Conservation (phyloP, 2,888 invertebrate species). For the Sinohyriopsis cumingii region DNA sequence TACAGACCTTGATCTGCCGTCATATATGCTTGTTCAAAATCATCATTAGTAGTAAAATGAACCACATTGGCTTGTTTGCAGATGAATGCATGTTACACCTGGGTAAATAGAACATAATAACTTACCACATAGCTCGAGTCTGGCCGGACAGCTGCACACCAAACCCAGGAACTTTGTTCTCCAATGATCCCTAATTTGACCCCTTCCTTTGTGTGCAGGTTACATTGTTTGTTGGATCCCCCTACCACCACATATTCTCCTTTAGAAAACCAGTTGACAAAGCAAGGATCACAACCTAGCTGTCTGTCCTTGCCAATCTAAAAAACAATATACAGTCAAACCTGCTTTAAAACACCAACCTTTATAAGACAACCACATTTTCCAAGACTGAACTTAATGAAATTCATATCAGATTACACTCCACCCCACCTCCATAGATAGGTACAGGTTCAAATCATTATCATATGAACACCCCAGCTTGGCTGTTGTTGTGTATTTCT, state of each 20-base stretch:
- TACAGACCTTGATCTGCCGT: too few relatives aligned
- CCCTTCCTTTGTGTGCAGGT: slow-evolving; percentile 87
- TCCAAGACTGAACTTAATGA: not conserved
- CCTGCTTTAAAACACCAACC: too few relatives aligned
- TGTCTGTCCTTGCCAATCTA: slow-evolving; percentile 76
- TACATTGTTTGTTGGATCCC: slow-evolving; percentile 85
- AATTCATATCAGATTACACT: not conserved
- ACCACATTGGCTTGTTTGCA: too few relatives aligned
- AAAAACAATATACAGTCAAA: slow-evolving; percentile 10
- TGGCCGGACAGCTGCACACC: slow-evolving; percentile 87
- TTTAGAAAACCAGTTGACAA: slow-evolving; percentile 80
- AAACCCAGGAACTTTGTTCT: slow-evolving; percentile 85
- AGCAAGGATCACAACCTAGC: slow-evolving; percentile 84
- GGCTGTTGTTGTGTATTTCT: too few relatives aligned
- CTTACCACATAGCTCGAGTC: slow-evolving; percentile 82
- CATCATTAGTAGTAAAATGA: too few relatives aligned
- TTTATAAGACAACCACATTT: too few relatives aligned
- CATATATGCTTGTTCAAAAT: too few relatives aligned
- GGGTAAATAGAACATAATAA: slow-evolving; percentile 25
- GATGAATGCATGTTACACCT: too few relatives aligned
- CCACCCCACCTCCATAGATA: not conserved
- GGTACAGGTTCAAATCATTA: not conserved
- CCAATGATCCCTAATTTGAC: slow-evolving; percentile 84
- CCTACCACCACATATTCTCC: slow-evolving; percentile 88
- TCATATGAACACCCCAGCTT: too few relatives aligned